These are phyloP conservation scores for Epiblema foenella DNA, from an alignment of 2,888 invertebrate genomes.

Conservation along the genomic window DNA sequence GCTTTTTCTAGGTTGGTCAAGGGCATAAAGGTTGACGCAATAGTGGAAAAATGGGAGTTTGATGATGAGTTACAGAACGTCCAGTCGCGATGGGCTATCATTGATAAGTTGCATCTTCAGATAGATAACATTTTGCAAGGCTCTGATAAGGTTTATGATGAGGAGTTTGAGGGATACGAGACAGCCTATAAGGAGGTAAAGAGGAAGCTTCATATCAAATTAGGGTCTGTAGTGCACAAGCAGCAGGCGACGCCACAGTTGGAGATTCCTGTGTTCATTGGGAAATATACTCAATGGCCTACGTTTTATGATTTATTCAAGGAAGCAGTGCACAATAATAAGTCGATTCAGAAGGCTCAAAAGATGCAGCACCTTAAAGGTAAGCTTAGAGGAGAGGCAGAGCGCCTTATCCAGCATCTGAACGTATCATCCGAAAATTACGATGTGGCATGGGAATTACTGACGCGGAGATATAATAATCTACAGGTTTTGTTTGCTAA, in stretches of 20 bases:
- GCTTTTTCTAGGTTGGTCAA: background rate
- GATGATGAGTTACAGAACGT: background rate
- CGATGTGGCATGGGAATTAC: background rate
- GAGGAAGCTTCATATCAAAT: background rate
- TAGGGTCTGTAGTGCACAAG: background rate
- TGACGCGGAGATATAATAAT: background rate
- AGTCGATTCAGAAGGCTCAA: background rate
- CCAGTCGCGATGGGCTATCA: background rate
- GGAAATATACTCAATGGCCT: background rate
- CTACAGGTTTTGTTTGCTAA: background rate
- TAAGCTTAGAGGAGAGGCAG: background rate
- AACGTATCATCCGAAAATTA: background rate
- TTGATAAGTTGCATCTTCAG: background rate
- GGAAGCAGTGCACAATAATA: background rate
- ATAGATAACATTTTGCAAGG: background rate
- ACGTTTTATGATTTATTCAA: background rate
- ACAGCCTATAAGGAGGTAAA: background rate
- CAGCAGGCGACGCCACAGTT: background rate
- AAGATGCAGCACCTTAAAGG: conserved; percentile 1
- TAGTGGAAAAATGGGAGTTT: background rate
- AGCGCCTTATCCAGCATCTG: background rate
- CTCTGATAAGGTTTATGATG: background rate
- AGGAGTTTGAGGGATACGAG: background rate
- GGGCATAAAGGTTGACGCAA: background rate
- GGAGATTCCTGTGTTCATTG: background rate